These are phyloP conservation scores for Phasianus colchicus DNA, from an alignment of 2,113 vertebrate species.

Conservation along the genomic window DNA sequence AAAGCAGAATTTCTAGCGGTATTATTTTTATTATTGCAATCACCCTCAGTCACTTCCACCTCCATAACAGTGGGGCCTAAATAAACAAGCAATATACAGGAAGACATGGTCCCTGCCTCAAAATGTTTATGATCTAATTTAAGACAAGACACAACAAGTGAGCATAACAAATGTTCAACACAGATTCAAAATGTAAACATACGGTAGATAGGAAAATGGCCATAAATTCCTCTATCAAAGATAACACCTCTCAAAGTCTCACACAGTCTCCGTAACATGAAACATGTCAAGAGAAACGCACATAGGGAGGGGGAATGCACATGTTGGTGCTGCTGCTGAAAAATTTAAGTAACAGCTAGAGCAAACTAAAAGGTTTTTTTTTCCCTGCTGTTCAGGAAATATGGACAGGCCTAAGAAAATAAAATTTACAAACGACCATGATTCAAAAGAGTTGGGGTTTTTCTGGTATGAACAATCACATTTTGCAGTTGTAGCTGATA, in stretches of 20 bases:
- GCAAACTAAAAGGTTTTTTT: neutral
- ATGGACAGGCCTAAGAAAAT: neutral
- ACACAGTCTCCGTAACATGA: constrained; percentile 50
- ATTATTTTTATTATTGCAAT: constrained; percentile 36
- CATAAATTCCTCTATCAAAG: constrained; percentile 74
- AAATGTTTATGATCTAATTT: constrained; percentile 71
- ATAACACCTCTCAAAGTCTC: constrained; percentile 71
- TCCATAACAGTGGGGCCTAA: constrained; percentile 8
- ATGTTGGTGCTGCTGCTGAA: neutral
- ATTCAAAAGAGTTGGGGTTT: neutral
- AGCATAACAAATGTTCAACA: constrained; percentile 67
- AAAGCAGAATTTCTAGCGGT: neutral
- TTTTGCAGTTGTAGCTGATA: neutral
- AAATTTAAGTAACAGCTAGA: neutral
- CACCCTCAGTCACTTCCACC: neutral
- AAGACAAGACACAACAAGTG: constrained; percentile 72
- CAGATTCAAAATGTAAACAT: constrained; percentile 72
- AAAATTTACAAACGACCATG: neutral
- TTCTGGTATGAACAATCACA: neutral
- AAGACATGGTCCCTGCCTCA: constrained; percentile 36
- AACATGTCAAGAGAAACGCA: constrained; percentile 43
- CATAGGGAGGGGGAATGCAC: constrained; percentile 8
- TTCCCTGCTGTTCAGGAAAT: neutral
- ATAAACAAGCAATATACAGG: neutral
- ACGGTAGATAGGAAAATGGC: constrained; percentile 71